These are phyloP conservation scores for Steinernema feltiae DNA, from an alignment of 1,140 invertebrate species.

Conservation along the genomic window DNA sequence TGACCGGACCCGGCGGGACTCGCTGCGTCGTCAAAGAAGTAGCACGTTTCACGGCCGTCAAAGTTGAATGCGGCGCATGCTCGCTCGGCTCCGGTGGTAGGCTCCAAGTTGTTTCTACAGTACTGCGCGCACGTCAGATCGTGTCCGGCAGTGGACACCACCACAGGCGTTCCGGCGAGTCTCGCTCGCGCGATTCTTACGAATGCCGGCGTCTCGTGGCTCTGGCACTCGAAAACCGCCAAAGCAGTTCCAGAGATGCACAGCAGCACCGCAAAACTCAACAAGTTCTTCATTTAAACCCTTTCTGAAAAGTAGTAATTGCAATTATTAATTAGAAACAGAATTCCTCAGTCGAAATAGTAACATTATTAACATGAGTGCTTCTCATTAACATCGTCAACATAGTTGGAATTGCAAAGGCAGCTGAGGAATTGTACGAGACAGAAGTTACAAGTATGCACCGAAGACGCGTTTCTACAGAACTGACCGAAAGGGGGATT, in stretches of 20 bases:
- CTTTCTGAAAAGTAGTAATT: no score
- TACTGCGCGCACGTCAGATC: conserved; percentile 58
- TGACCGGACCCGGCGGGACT: conserved; percentile 41
- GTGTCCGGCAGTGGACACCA: conserved; percentile 53
- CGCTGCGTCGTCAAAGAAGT: conserved; percentile 58
- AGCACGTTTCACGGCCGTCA: conserved; percentile 57
- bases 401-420: background rate
- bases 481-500: conserved; percentile 2
- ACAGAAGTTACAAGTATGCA: background rate
- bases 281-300: background rate
- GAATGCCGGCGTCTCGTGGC: conserved; percentile 54
- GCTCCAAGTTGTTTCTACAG: conserved; percentile 56
- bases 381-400: no score
- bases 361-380: no score
- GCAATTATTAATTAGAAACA: no score
- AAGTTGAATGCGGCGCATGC: conserved; percentile 58
- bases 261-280: background rate
- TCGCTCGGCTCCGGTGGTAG: conserved; percentile 55
- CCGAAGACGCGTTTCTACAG: background rate
- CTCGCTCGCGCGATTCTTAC: conserved; percentile 55
- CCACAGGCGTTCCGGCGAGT: conserved; percentile 55
- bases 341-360: no score
- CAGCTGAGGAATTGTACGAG: background rate
- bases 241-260: background rate
- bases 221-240: conserved; percentile 53